Base-by-base conservation (phyloP, 2,888 invertebrate species). In the Pollenia angustigena region DNA sequence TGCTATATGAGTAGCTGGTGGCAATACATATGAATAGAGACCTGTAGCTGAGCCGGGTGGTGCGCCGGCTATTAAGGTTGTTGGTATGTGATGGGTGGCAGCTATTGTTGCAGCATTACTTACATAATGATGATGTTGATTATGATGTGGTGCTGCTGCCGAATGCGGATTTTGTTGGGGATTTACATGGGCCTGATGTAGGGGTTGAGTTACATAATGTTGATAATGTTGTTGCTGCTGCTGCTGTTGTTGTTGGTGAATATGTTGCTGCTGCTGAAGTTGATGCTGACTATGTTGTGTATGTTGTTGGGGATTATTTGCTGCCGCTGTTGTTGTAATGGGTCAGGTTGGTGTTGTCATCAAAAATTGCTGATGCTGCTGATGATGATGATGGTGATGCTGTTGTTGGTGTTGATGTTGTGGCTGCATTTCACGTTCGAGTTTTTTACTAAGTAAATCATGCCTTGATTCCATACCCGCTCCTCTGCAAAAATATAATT, bases 261-360 rank as follows among this genome's bases (percentile, higher is more conserved):
- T 60, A 23, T 88, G 89, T 14, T 87, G 89, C 68, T 89, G 88
- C 16, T 89, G 90, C n/a, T 88, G 85, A 54, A 83, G 88, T 58
- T 71, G 89, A 69, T 89, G 88, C 23, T 89, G 90, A 56, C 89
- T 88, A 42, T 88, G 85, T 66, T 85, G 88, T 60, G 89, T 89
- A 46, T 88, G 88, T 9, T 88, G 88, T 75, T 88, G 88, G 71
- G 83, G 86, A 81, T 87, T 88, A 56, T 87, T 88, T 60, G 79
- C 72, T 85, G 87, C 76, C 81, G 87, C 88, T 87, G 88, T 87
- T 89, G 89, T 81, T 89, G 89, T 91, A 91, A 91, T 92, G 92
- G 93, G 93, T 93, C 93, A 93, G 91, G 93, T 93, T 90, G 93
- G 92, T 92, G 93, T 92, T 90, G 93, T 92, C 93, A 93, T 93